A percentile compares a stretch with the other conserved stretches of the same genome.
These are phyloP conservation scores for Caenorhabditis plicata DNA, from an alignment of 2,888 invertebrate genomes.

Conservation along the genomic window DNA sequence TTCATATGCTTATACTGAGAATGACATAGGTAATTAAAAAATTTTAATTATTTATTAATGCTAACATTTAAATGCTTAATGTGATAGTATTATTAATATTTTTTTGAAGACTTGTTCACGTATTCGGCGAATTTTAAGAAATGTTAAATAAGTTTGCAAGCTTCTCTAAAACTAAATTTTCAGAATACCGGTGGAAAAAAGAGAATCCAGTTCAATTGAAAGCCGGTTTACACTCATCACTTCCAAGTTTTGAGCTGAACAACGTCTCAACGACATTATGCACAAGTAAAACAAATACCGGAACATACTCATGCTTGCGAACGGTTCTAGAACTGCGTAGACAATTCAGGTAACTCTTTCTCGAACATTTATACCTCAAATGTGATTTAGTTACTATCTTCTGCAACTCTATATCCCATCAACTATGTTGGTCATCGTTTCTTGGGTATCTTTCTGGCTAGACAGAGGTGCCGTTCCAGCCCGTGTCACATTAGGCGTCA, in stretches of 20 bases:
- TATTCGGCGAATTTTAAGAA: too few species aligned
- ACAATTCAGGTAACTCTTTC: conserved; percentile 80
- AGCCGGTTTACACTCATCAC: conserved; percentile 69
- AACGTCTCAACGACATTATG: conserved; percentile 81
- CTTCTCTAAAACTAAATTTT: not conserved
- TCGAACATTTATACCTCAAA: not conserved
- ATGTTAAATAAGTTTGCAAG: too few species aligned
- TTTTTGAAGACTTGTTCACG: too few species aligned
- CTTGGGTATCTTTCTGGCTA: conserved; percentile 59
- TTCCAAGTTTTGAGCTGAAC: conserved; percentile 77
- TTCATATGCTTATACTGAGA: conserved; percentile 96
- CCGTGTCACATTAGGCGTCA: conserved; percentile 78
- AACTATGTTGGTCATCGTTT: conserved; percentile 71
- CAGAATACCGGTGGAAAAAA: conserved; percentile 85
- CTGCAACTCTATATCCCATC: conserved; percentile 99
- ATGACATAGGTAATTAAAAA: conserved; percentile 77
- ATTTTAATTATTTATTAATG: not conserved
- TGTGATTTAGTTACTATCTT: conserved; percentile 81
- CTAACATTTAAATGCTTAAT: too few species aligned
- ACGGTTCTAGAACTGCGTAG: conserved; percentile 93
- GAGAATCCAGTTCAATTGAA: conserved; percentile 88
- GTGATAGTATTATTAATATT: not conserved
- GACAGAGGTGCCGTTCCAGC: conserved; percentile 62
- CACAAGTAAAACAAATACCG: conserved; percentile 93
- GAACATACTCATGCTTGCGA: conserved; percentile 93